phyloP scores from a whole-genome alignment of 2,888 invertebrate genomes.

The Lucinisca nassula region DNA sequence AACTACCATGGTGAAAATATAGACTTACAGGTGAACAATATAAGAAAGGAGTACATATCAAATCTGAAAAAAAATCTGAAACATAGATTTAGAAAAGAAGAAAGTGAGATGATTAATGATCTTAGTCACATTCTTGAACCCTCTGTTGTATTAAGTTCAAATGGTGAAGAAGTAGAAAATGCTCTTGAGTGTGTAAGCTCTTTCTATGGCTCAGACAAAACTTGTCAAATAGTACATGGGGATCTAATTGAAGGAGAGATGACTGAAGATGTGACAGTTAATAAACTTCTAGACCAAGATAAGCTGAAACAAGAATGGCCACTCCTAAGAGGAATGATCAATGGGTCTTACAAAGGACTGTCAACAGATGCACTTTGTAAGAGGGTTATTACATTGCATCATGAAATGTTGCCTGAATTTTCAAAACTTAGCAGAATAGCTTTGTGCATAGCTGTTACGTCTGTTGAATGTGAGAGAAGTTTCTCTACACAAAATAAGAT shows the following conservation, averaged over 20 bases:
- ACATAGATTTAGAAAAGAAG: slow-evolving; percentile 41
- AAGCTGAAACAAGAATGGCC: slow-evolving; percentile 49
- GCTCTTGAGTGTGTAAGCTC: too few species aligned
- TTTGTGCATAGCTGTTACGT: slow-evolving; percentile 43
- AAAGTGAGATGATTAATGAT: slow-evolving; percentile 36
- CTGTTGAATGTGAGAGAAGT: slow-evolving; percentile 55
- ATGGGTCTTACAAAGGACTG: slow-evolving; percentile 27
- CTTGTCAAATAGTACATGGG: too few species aligned
- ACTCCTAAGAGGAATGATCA: slow-evolving; percentile 39
- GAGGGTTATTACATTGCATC: slow-evolving; percentile 27
- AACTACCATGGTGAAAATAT: too few species aligned
- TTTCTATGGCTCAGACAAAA: too few species aligned
- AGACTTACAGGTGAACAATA: slow-evolving; percentile 17
- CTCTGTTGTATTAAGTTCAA: background rate
- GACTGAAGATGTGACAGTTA: too few species aligned
- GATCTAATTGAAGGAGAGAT: too few species aligned
- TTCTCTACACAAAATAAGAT: slow-evolving; percentile 54
- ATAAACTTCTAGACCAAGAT: slow-evolving; percentile 12
- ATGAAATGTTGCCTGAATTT: slow-evolving; percentile 20
- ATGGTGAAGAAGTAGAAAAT: background rate
- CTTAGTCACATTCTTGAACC: slow-evolving; percentile 40
- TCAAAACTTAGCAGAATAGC: slow-evolving; percentile 31
- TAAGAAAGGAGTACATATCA: slow-evolving; percentile 20
- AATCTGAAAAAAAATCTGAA: slow-evolving; percentile 43
- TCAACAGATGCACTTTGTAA: slow-evolving; percentile 5